Percentiles rank a stretch among this genome's conserved stretches.
Evolutionary conservation across 2,888 invertebrate species (phyloP).

Genomic region (Cristatella mucedo): DNA sequence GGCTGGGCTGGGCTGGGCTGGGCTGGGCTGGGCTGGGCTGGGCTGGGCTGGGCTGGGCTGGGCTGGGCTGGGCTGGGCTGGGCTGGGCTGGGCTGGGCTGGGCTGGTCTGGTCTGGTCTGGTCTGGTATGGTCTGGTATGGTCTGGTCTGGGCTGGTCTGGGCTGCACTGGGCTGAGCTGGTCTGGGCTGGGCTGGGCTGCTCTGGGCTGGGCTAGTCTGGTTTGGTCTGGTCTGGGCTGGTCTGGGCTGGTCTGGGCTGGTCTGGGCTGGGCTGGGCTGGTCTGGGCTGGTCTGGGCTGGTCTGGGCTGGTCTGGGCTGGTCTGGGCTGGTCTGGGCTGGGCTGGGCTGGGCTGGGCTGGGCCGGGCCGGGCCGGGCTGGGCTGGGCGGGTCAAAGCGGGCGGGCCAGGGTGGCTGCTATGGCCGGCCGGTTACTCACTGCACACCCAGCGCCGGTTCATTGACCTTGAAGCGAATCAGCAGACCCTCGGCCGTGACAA

Average conservation of each 20-base stretch:
- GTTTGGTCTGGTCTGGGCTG: not conserved
- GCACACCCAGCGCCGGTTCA: too few species aligned
- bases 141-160: not conserved
- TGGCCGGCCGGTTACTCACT: too few species aligned
- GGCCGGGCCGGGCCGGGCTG: not conserved
- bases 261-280: not conserved
- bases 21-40: constrained; percentile 1
- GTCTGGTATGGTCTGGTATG: not conserved
- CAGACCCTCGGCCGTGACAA: too few species aligned
- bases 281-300: not conserved
- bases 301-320: not conserved
- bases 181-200: constrained; percentile 1
- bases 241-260: not conserved
- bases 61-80: not conserved
- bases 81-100: not conserved
- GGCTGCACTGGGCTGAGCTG: not conserved
- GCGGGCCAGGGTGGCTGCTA: too few species aligned
- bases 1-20: constrained; percentile 1
- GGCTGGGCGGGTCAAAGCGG: too few species aligned
- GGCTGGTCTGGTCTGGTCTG: not conserved
- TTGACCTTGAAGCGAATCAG: too few species aligned
- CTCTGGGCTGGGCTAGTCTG: not conserved
- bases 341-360: not conserved
- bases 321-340: not conserved
- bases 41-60: not conserved